phyloP scores from a whole-genome alignment of 2,113 vertebrate species.

The Phylloscopus whistleri region DNA sequence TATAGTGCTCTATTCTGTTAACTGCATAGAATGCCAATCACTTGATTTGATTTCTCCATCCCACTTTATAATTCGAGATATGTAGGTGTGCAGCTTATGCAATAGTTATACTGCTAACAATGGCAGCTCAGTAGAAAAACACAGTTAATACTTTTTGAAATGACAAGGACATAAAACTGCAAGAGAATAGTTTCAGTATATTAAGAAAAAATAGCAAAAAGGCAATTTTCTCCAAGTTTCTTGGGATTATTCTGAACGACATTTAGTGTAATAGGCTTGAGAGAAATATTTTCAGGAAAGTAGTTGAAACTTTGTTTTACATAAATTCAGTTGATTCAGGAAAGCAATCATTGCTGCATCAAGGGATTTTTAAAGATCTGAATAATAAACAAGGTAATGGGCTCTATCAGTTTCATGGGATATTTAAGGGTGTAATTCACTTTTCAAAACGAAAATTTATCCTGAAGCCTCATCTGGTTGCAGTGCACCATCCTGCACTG shows the following conservation, averaged over 20 bases:
- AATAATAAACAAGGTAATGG: slow-evolving; percentile 43
- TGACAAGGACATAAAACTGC: slow-evolving; percentile 5
- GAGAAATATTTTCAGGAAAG: slow-evolving; percentile 40
- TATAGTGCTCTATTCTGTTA: background rate
- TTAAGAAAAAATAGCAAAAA: background rate
- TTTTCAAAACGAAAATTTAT: slow-evolving; percentile 10
- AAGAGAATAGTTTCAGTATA: background rate
- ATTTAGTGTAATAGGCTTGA: background rate
- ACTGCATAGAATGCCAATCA: background rate
- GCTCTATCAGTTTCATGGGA: background rate
- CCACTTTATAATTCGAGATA: background rate
- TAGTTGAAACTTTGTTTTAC: slow-evolving; percentile 12
- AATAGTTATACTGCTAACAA: background rate
- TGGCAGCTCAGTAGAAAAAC: background rate
- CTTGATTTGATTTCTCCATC: background rate
- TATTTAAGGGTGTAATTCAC: slow-evolving; percentile 7
- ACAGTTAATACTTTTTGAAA: background rate
- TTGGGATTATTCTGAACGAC: background rate
- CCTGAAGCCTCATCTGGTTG: background rate
- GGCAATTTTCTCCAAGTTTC: slow-evolving; percentile 12
- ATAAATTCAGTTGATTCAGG: slow-evolving; percentile 7
- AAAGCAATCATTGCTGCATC: slow-evolving; percentile 11
- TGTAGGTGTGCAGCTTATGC: background rate
- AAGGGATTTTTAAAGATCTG: slow-evolving; percentile 46
- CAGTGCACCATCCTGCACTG: background rate